Evolutionary conservation across 2,888 invertebrate genomes (phyloP), one percentile per base, ranked within the genome.

Genomic region (Platycheirus rosarum): DNA sequence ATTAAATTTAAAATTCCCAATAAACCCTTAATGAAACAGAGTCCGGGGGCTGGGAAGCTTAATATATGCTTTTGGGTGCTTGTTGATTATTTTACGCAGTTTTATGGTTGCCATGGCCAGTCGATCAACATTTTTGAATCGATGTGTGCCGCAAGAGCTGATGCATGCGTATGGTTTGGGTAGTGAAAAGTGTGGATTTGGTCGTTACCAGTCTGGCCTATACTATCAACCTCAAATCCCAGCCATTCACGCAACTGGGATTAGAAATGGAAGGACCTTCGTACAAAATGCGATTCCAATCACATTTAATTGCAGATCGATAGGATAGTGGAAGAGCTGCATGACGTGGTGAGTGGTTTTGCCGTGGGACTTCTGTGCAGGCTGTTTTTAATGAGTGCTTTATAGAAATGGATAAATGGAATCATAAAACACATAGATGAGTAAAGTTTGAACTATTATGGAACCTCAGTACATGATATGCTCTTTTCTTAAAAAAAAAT

Each of bases 61-160:
- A 60, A 44, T 49, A 23, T 66, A 18, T 60, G 40, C n/a, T n/a
- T n/a, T 65, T 57, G 26, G 37, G 20, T 63, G 53, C 37, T 69
- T 69, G 62, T 74, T 69, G 66, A 66, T 73, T 73, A 73, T 74
- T 78, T 62, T 32, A 73, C 78, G 53, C 73, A 62, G 40, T 68
- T 73, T 62, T n/a, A n/a, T 29, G 73, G 60, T 74, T 40, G 37
- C 48, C 46, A 48, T 68, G 73, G 73, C 26, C 37, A 63, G 29
- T 26, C 55, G 74, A 74, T 79, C 63, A 63, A 49, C 62, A 51
- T 66, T 66, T 62, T 63, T 55, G 55, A 57, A 46, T 60, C 46
- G 32, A 26, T 49, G 49, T 49, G 1, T 13, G 49, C 26, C 14
- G 49, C 26, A 7, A 46, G 23, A 26, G 9, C 29, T 20, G n/a